phyloP scores from a whole-genome alignment of 2,113 vertebrate genomes.

The Oryzias woworae region DNA sequence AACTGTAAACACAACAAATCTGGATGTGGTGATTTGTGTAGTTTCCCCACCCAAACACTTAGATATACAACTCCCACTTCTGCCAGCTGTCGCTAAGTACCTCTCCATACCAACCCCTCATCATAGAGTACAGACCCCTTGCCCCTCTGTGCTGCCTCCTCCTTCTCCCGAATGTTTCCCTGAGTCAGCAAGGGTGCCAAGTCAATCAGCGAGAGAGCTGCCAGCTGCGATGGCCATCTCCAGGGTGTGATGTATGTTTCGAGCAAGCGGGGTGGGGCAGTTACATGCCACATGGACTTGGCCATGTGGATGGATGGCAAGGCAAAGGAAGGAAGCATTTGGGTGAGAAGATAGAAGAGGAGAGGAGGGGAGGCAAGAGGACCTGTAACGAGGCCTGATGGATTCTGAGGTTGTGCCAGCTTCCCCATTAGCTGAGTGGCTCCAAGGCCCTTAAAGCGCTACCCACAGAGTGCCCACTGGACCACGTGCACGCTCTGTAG shows the following conservation, averaged over 20 bases:
- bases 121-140: constrained; percentile 24
- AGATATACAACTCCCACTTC: constrained; percentile 37
- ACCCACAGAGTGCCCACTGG: constrained; percentile 53
- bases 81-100: constrained; percentile 57
- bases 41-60: constrained; percentile 24
- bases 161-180: constrained; percentile 58
- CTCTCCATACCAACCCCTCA: constrained; percentile 7
- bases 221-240: constrained; percentile 63
- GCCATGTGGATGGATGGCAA: constrained; percentile 37
- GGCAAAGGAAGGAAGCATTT: constrained; percentile 29
- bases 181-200: constrained; percentile 69
- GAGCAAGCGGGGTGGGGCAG: constrained; percentile 32
- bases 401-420: constrained; percentile 74
- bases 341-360: constrained; percentile 27
- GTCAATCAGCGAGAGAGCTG: constrained; percentile 75
- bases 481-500: constrained; percentile 34
- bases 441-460: constrained; percentile 34
- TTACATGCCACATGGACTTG: constrained; percentile 49
- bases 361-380: constrained; percentile 43
- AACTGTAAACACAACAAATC: constrained; percentile 49
- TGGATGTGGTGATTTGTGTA: constrained; percentile 57
- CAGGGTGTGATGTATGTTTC: constrained; percentile 66
- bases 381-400: constrained; percentile 69
- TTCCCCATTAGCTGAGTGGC: constrained; percentile 76
- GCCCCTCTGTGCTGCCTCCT: constrained; percentile 34